Conservation (phyloP, 30 jellyfish, hydroid and myxozoan species). For the Aurelia aurita complex sp. Pacific region DNA sequence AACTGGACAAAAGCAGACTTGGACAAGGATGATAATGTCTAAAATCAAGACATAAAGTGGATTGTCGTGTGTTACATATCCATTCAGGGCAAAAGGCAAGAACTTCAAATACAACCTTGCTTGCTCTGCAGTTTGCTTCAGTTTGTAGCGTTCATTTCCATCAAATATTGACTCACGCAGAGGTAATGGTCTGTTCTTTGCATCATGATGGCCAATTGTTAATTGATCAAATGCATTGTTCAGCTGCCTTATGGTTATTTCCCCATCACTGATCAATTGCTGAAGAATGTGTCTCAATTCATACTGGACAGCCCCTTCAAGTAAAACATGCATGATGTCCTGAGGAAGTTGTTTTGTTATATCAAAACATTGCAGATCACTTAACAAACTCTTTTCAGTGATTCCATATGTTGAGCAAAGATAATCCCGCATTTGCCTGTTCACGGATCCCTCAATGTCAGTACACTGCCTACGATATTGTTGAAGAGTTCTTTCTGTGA, state of each 20-base stretch:
- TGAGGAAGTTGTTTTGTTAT: conserved; percentile 29
- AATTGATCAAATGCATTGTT: background rate
- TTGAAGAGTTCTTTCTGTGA: background rate
- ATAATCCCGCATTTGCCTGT: background rate
- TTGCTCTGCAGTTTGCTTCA: background rate
- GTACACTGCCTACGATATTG: background rate
- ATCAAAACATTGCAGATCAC: conserved; percentile 18
- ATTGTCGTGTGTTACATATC: background rate
- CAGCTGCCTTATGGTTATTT: too few species aligned
- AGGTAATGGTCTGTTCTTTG: background rate
- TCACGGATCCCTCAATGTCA: conserved; percentile 8
- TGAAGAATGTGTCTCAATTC: background rate
- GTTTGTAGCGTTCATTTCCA: background rate
- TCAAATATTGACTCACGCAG: background rate
- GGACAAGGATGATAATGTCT: background rate
- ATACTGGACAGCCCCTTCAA: conserved; percentile 28
- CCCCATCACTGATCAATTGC: background rate
- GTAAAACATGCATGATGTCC: conserved; percentile 33
- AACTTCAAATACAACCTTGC: background rate
- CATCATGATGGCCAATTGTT: background rate
- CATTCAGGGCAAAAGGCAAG: background rate
- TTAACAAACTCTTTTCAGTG: background rate
- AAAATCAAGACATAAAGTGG: background rate
- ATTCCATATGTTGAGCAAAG: conserved; percentile 25
- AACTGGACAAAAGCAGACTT: background rate